These are phyloP conservation scores for Conomelus anceps DNA, from an alignment of 2,888 invertebrate genomes.

Conservation along the genomic window DNA sequence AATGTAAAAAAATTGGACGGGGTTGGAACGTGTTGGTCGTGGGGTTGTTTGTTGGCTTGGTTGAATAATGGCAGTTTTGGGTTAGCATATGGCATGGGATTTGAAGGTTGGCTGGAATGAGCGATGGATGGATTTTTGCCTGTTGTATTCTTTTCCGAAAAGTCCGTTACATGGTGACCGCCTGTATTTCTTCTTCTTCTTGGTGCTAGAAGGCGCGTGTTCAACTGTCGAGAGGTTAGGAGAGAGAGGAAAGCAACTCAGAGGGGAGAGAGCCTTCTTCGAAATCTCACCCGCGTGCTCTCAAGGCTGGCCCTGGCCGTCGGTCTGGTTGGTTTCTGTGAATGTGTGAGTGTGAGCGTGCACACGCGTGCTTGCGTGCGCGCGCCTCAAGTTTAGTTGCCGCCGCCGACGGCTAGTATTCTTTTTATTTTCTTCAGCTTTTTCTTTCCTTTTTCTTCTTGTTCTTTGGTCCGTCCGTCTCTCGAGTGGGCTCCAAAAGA, in stretches of 20 bases:
- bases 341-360: not conserved
- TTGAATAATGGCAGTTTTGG: not conserved
- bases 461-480: too few relatives aligned
- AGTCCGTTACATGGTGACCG: not conserved
- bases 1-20: too few relatives aligned
- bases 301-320: not conserved
- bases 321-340: too few relatives aligned
- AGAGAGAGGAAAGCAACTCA: not conserved
- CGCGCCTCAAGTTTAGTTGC: not conserved
- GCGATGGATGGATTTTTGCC: not conserved
- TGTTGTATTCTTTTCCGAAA: not conserved
- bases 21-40: too few relatives aligned
- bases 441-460: not conserved
- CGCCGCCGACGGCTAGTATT: conserved; percentile 8
- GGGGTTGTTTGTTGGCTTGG: not conserved
- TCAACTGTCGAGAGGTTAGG: not conserved
- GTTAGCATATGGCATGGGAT: not conserved
- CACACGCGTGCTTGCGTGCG: not conserved
- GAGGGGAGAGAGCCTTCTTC: not conserved
- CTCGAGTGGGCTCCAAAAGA: not conserved
- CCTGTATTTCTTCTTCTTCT: not conserved
- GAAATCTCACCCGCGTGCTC: not conserved
- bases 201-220: not conserved
- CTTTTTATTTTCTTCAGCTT: not conserved
- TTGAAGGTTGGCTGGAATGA: not conserved